Conservation (phyloP, 2,113 vertebrate species). For the Xiphias gladius region DNA sequence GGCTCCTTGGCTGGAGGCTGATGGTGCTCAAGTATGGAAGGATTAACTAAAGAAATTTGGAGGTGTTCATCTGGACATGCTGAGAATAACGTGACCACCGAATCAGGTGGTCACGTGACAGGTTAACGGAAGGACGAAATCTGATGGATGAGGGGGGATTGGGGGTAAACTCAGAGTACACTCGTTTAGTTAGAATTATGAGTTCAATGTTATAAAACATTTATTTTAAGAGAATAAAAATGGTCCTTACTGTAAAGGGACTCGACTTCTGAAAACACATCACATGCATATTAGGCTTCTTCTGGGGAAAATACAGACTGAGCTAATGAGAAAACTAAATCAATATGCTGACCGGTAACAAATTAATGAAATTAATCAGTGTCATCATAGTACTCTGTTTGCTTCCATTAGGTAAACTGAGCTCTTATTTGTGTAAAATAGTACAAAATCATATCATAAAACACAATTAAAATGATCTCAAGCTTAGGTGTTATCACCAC, state of each 20-base stretch:
- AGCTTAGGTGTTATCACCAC: background rate
- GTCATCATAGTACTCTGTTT: background rate
- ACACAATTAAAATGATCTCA: background rate
- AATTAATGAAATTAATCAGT: slow-evolving; percentile 32
- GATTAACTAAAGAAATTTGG: slow-evolving; percentile 1
- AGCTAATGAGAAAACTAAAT: slow-evolving; percentile 36
- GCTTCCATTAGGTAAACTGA: background rate
- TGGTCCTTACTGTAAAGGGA: background rate
- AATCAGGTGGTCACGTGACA: background rate
- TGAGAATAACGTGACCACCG: background rate
- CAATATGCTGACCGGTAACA: slow-evolving; percentile 13
- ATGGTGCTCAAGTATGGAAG: slow-evolving; percentile 10
- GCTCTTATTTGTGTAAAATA: background rate
- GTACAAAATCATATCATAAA: background rate
- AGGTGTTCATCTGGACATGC: background rate
- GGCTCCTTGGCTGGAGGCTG: slow-evolving; percentile 7
- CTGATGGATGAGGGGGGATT: background rate
- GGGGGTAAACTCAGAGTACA: background rate
- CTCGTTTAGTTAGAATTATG: background rate
- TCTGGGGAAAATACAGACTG: background rate
- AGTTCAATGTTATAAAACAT: background rate
- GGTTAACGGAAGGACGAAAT: background rate
- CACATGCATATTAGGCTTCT: background rate
- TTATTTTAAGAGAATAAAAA: background rate
- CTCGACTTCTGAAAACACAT: background rate